Evolutionary conservation across 1,140 invertebrate genomes (phyloP).

Genomic region (Drosophila jambulina): DNA sequence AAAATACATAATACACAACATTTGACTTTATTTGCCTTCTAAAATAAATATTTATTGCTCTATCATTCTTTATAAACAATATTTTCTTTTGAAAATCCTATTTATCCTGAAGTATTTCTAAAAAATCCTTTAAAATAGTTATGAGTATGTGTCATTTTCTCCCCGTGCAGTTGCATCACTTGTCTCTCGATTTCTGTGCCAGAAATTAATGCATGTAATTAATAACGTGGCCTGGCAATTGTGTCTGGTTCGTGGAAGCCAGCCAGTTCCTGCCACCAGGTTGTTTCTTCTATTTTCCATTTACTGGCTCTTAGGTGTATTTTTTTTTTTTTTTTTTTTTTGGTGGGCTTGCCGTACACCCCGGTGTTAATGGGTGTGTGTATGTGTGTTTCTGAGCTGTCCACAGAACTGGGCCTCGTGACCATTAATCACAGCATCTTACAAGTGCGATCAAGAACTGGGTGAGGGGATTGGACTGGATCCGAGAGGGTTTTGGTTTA

Average conservation of each 20-base stretch:
- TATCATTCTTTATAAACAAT: too few relatives aligned
- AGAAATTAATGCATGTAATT: slow-evolving; percentile 82
- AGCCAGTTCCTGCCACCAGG: slow-evolving; percentile 45
- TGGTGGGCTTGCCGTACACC: slow-evolving; percentile 47
- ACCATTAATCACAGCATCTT: slow-evolving; percentile 75
- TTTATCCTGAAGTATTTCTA: too few relatives aligned
- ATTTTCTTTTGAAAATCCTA: too few relatives aligned
- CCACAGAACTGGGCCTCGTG: slow-evolving; percentile 65
- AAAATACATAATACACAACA: too few relatives aligned
- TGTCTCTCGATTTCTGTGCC: slow-evolving; percentile 60
- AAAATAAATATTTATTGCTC: too few relatives aligned
- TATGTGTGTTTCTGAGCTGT: slow-evolving; percentile 65
- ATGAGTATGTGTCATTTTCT: not conserved
- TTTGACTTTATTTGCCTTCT: too few relatives aligned
- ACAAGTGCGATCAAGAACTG: slow-evolving; percentile 54
- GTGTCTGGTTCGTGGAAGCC: slow-evolving; percentile 65
- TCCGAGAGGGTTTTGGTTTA: slow-evolving; percentile 16
- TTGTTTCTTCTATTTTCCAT: slow-evolving; percentile 35
- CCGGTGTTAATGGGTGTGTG: slow-evolving; percentile 80
- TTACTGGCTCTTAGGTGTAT: slow-evolving; percentile 6
- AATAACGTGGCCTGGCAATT: slow-evolving; percentile 70
- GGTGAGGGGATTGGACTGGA: slow-evolving; percentile 1
- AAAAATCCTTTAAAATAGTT: too few relatives aligned
- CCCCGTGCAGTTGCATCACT: slow-evolving; percentile 68
- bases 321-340: slow-evolving; percentile 12